Evolutionary conservation across 2,888 invertebrate species (phyloP).

Genomic region (Pheosia gnoma): DNA sequence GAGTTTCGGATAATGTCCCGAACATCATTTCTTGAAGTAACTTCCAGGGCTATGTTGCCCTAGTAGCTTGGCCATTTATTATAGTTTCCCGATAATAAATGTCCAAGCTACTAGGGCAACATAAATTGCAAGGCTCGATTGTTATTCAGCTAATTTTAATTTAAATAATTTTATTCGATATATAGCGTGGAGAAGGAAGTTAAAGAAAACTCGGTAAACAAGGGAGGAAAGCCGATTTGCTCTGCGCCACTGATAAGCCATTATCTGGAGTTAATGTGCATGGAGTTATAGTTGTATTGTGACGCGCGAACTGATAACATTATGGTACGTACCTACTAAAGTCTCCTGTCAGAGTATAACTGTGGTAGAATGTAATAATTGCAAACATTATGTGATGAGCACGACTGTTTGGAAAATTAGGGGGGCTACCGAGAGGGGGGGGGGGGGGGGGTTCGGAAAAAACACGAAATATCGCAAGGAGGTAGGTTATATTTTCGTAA

Average conservation of each 20-base stretch:
- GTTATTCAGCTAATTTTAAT: not conserved
- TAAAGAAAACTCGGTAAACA: conserved; percentile 19
- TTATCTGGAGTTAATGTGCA: conserved; percentile 36
- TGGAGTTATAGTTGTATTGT: conserved; percentile 20
- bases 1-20: too few relatives aligned
- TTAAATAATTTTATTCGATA: not conserved
- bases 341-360: too few relatives aligned
- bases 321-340: too few relatives aligned
- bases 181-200: conserved; percentile 4
- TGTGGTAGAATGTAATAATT: too few relatives aligned
- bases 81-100: not conserved
- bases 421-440: too few relatives aligned
- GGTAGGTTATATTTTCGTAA: too few relatives aligned
- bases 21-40: too few relatives aligned
- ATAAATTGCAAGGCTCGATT: not conserved
- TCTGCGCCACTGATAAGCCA: conserved; percentile 33
- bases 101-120: not conserved
- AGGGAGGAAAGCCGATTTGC: conserved; percentile 35
- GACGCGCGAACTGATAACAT: conserved; percentile 28
- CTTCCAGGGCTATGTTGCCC: not conserved
- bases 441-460: too few relatives aligned
- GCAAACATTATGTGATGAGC: too few relatives aligned
- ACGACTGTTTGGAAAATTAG: too few relatives aligned
- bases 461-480: too few relatives aligned
- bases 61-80: too few relatives aligned